phyloP scores from a whole-genome alignment of 1,140 invertebrate species.

The Hyphantria cunea region DNA sequence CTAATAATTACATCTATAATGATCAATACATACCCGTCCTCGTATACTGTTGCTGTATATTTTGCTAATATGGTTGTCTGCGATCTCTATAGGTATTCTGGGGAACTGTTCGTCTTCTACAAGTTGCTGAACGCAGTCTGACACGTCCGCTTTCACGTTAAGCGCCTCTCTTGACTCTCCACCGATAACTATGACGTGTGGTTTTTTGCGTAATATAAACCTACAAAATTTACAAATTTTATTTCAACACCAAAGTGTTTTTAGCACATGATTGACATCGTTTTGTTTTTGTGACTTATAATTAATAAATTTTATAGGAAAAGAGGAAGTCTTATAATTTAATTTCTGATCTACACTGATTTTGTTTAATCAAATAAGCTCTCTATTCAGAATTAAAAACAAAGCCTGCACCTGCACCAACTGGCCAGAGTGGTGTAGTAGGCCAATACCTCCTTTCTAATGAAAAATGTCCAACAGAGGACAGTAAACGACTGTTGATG shows the following conservation, averaged over 20 bases:
- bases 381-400: no score
- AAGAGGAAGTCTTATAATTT: no score
- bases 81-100: slow-evolving; percentile 92
- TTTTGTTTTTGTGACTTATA: not conserved
- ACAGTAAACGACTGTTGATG: no score
- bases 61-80: slow-evolving; percentile 95
- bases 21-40: slow-evolving; percentile 83
- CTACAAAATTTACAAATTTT: slow-evolving; percentile 83
- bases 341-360: no score
- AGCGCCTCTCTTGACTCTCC: slow-evolving; percentile 95
- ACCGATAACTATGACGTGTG: slow-evolving; percentile 95
- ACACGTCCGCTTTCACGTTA: slow-evolving; percentile 93
- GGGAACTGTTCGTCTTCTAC: slow-evolving; percentile 95
- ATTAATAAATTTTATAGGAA: no score
- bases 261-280: not conserved
- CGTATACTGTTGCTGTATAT: slow-evolving; percentile 96
- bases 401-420: no score
- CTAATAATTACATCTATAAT: no score
- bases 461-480: no score
- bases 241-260: not conserved
- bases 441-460: no score
- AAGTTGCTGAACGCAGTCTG: slow-evolving; percentile 88
- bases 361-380: no score
- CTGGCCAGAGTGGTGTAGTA: no score
- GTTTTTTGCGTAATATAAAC: slow-evolving; percentile 95